phyloP scores from a whole-genome alignment of 2,113 vertebrate species.

The Chionomys nivalis region DNA sequence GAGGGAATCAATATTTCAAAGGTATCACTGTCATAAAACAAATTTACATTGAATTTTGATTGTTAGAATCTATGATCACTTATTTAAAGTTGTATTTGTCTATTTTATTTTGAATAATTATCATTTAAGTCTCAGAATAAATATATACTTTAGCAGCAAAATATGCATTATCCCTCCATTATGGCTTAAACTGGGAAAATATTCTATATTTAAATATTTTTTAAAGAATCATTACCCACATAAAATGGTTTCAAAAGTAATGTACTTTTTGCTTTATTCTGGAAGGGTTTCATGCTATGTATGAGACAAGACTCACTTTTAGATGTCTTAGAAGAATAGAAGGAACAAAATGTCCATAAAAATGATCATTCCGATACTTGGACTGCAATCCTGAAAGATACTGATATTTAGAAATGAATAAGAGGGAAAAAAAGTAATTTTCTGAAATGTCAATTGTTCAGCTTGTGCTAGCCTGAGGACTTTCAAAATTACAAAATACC shows the following conservation, averaged over 20 bases:
- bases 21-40: not conserved
- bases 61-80: conserved; percentile 60
- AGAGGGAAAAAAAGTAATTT: conserved; percentile 35
- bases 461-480: conserved; percentile 12
- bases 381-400: conserved; percentile 7
- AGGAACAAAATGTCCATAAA: conserved; percentile 34
- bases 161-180: not conserved
- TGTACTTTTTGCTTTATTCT: conserved; percentile 37
- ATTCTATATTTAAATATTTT: conserved; percentile 16
- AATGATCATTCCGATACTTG: conserved; percentile 44
- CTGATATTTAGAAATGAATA: conserved; percentile 55
- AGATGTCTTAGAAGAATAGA: conserved; percentile 34
- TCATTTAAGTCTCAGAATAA: not conserved
- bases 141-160: not conserved
- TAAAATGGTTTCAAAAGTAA: not conserved
- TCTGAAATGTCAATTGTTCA: conserved; percentile 70
- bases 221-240: not conserved
- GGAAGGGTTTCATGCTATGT: not conserved
- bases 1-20: conserved; percentile 42
- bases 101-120: conserved; percentile 48
- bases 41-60: conserved; percentile 37
- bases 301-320: not conserved
- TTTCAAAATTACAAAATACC: conserved; percentile 54
- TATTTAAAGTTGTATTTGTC: conserved; percentile 14
- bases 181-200: not conserved